These are phyloP conservation scores for Diadophis punctatus DNA, from an alignment of 2,113 vertebrate genomes.

Conservation along the genomic window DNA sequence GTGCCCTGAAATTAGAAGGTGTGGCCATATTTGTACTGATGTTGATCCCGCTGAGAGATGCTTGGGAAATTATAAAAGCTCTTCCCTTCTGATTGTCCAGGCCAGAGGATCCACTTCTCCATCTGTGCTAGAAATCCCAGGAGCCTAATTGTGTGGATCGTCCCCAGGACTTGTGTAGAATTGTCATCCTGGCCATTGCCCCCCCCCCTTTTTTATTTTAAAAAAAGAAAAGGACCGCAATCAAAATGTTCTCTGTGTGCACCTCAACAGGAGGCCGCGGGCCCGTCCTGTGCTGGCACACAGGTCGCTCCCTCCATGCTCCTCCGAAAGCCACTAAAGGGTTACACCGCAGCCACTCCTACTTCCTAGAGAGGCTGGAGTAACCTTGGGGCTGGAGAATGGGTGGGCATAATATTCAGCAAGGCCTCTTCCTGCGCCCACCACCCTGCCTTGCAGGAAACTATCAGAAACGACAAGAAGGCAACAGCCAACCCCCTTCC, in stretches of 20 bases:
- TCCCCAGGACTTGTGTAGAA: too few species aligned
- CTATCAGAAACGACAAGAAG: background rate
- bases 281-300: background rate
- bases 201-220: too few species aligned
- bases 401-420: background rate
- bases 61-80: background rate
- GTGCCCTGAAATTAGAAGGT: background rate
- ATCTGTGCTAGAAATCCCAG: background rate
- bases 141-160: background rate
- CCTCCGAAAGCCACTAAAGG: background rate
- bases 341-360: background rate
- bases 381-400: too few species aligned
- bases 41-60: background rate
- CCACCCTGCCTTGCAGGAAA: background rate
- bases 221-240: too few species aligned
- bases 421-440: background rate
- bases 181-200: background rate
- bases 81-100: background rate
- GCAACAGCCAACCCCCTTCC: background rate
- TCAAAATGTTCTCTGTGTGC: background rate
- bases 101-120: background rate
- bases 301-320: background rate
- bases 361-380: constrained; percentile 1
- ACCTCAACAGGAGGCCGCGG: background rate
- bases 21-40: background rate